phyloP scores from a whole-genome alignment of 2,888 invertebrate genomes.

The Scaptomyza reducta region DNA sequence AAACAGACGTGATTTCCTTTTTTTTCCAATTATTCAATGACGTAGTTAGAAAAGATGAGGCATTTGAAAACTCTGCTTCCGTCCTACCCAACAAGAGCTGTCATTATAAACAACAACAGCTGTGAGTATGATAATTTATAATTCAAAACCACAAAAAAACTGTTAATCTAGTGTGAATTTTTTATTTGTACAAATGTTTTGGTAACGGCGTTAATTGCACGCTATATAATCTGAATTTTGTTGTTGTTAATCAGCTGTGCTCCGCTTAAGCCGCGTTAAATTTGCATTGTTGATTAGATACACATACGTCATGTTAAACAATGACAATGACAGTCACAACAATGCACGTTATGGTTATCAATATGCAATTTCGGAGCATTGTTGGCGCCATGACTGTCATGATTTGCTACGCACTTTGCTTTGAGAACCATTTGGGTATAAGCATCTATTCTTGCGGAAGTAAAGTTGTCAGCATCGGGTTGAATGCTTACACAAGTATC shows the following conservation, averaged over 20 bases:
- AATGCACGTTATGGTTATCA: slow-evolving; percentile 8
- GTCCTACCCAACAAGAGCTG: slow-evolving; percentile 32
- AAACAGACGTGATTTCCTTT: slow-evolving; percentile 33
- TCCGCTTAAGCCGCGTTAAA: slow-evolving; percentile 38
- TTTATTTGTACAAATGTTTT: slow-evolving; percentile 50
- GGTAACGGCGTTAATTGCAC: slow-evolving; percentile 52
- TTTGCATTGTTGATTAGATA: slow-evolving; percentile 55
- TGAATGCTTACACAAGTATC: not conserved
- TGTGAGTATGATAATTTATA: slow-evolving; percentile 47
- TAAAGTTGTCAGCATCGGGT: not conserved
- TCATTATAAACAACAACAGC: slow-evolving; percentile 13
- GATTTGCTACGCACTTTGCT: slow-evolving; percentile 16
- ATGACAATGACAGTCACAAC: slow-evolving; percentile 59
- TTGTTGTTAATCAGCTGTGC: slow-evolving; percentile 40
- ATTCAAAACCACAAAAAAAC: slow-evolving; percentile 27
- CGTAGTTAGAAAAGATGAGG: slow-evolving; percentile 16
- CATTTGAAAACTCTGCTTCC: slow-evolving; percentile 10
- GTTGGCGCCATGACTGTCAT: slow-evolving; percentile 39
- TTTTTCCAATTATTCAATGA: slow-evolving; percentile 16
- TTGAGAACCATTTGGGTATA: slow-evolving; percentile 12
- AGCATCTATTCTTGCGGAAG: not conserved
- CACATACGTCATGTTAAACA: slow-evolving; percentile 66
- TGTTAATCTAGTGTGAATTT: slow-evolving; percentile 5
- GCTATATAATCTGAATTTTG: slow-evolving; percentile 33
- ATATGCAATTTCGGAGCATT: slow-evolving; percentile 18